Conservation (phyloP, 2,113 vertebrate species). For the Melanostigma gelatinosum region DNA sequence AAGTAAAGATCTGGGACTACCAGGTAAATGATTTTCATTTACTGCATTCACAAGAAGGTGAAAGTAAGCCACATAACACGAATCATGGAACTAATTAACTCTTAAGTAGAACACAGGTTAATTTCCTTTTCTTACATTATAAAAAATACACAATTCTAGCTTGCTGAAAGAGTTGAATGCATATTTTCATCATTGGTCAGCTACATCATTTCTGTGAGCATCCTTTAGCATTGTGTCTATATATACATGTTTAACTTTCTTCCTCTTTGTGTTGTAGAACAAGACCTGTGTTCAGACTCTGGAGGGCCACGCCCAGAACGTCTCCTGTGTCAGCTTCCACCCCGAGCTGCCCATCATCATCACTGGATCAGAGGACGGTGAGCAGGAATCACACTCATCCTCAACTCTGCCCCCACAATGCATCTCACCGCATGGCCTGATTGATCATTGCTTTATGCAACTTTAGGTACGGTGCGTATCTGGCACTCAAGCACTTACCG, state of each 20-base stretch:
- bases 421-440: neutral
- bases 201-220: neutral
- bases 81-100: neutral
- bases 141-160: neutral
- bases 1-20: constrained; percentile 99
- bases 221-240: neutral
- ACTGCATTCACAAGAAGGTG: neutral
- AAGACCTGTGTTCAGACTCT: constrained; percentile 98
- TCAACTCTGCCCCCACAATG: no score
- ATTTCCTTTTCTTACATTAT: neutral
- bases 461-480: constrained; percentile 93
- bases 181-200: neutral
- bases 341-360: constrained; percentile 98
- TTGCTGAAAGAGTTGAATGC: neutral
- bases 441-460: neutral
- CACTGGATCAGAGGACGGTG: constrained; percentile 98
- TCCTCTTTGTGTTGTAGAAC: constrained; percentile 82
- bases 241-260: neutral
- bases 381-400: constrained; percentile 42
- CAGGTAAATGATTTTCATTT: constrained; percentile 83
- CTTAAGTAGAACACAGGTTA: neutral
- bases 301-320: constrained; percentile 97
- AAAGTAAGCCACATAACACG: neutral
- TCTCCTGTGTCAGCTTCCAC: constrained; percentile 98
- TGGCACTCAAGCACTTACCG: constrained; percentile 99